phyloP scores from a whole-genome alignment of 2,113 vertebrate genomes.

The Myotis brandtii region DNA sequence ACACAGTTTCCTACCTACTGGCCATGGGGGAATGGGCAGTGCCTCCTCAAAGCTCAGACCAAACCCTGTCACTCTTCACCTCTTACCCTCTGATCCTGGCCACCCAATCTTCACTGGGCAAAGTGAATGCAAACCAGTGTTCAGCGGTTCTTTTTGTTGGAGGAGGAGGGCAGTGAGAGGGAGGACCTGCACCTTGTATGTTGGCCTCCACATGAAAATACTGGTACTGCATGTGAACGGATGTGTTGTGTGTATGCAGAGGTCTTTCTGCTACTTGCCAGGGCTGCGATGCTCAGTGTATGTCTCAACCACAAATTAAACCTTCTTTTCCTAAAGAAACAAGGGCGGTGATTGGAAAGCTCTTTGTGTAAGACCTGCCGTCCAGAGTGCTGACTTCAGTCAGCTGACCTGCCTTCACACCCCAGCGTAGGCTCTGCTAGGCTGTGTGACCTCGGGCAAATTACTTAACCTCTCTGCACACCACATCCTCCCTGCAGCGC shows the following conservation, averaged over 20 bases:
- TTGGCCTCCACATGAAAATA: not conserved
- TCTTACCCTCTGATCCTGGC: not conserved
- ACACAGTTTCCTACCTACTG: not conserved
- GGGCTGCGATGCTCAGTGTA: not conserved
- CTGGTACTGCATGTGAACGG: not conserved
- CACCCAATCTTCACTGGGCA: not conserved
- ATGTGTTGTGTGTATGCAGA: not conserved
- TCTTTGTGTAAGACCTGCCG: not conserved
- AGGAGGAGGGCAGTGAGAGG: not conserved
- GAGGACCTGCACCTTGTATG: not conserved
- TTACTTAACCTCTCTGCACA: not conserved
- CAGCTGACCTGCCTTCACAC: accelerated
- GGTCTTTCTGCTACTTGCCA: not conserved
- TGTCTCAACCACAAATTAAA: not conserved
- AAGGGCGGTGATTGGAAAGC: not conserved
- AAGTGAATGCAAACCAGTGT: not conserved
- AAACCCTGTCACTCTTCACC: too few relatives aligned
- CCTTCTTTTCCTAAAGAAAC: not conserved
- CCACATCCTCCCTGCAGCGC: not conserved
- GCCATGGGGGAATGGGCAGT: accelerated
- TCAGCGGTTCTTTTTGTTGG: not conserved
- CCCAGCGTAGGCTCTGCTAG: accelerated
- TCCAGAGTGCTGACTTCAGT: not conserved
- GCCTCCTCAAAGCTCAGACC: too few relatives aligned
- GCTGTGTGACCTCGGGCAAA: not conserved